A percentile compares a stretch with the other conserved stretches of the same genome.
Conservation (phyloP, 2,797 vertebrate genomes). For the Huso huso region DNA sequence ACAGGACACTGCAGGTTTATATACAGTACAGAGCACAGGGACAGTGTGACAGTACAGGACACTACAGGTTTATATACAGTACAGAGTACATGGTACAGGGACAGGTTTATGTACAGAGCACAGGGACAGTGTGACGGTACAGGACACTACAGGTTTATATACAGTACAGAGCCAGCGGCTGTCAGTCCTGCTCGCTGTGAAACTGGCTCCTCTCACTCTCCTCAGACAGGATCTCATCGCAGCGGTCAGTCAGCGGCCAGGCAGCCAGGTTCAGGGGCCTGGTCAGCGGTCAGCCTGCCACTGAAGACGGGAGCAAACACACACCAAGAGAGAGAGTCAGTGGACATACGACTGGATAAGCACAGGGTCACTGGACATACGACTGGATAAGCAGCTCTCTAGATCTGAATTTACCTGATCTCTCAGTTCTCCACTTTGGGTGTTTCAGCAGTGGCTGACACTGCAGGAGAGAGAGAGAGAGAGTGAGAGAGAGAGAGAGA, state of each 20-base stretch:
- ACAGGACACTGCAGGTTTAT: too few species aligned
- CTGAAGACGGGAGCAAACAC: slow-evolving; percentile 6
- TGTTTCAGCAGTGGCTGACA: slow-evolving; percentile 42
- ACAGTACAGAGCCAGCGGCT: slow-evolving; percentile 32
- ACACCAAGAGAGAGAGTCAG: too few species aligned
- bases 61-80: too few species aligned
- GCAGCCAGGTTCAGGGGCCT: not conserved
- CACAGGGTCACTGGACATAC: too few species aligned
- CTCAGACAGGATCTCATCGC: not conserved
- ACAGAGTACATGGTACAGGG: slow-evolving; percentile 8
- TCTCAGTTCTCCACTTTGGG: slow-evolving; percentile 35
- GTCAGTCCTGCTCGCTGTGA: slow-evolving; percentile 19
- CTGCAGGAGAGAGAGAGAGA: slow-evolving; percentile 24
- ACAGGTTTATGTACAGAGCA: slow-evolving; percentile 20
- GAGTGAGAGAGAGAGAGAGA: slow-evolving; percentile 3
- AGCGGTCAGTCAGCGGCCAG: not conserved
- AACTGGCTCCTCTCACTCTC: slow-evolving; percentile 19
- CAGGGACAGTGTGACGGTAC: slow-evolving; percentile 22
- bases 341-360: too few species aligned
- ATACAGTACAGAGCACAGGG: too few species aligned
- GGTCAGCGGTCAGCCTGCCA: not conserved
- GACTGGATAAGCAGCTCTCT: not conserved
- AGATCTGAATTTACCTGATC: too few species aligned
- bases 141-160: slow-evolving; percentile 36
- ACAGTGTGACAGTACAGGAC: slow-evolving; percentile 25